These are phyloP conservation scores for Eurois occulta DNA, from an alignment of 2,888 invertebrate species.

Conservation along the genomic window DNA sequence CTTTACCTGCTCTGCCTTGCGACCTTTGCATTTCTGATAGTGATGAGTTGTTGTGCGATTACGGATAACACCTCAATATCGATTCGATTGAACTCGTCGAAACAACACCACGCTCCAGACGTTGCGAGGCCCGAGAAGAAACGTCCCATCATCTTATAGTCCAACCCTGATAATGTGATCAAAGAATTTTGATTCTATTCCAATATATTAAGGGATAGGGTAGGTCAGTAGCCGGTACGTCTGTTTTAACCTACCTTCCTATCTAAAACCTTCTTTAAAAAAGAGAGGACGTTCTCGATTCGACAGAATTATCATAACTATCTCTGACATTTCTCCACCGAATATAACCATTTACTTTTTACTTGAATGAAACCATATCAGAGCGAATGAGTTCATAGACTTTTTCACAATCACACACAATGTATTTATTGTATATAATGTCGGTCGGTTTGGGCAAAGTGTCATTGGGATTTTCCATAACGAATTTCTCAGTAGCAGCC, in stretches of 20 bases:
- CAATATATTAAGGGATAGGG: background rate
- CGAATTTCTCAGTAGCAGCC: background rate
- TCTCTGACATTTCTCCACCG: background rate
- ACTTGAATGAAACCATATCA: background rate
- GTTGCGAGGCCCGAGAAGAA: slow-evolving; percentile 97
- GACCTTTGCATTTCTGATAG: slow-evolving; percentile 96
- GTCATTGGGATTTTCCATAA: background rate
- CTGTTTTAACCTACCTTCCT: background rate
- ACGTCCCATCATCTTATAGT: slow-evolving; percentile 96
- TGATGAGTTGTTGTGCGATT: slow-evolving; percentile 97
- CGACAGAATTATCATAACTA: background rate
- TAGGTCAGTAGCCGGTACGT: background rate
- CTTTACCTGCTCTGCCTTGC: slow-evolving; percentile 88
- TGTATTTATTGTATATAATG: background rate
- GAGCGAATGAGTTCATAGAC: background rate
- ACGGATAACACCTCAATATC: slow-evolving; percentile 97
- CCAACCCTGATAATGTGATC: slow-evolving; percentile 80
- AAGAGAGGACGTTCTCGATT: background rate
- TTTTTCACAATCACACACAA: background rate
- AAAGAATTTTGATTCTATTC: background rate
- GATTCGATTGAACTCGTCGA: slow-evolving; percentile 97
- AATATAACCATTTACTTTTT: background rate
- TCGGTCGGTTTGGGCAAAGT: background rate
- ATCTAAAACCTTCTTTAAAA: background rate
- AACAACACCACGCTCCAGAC: slow-evolving; percentile 98